Evolutionary conservation across 2,888 invertebrate genomes (phyloP), one percentile per base, ranked within the genome.

Genomic region (Drosophila rellima): DNA sequence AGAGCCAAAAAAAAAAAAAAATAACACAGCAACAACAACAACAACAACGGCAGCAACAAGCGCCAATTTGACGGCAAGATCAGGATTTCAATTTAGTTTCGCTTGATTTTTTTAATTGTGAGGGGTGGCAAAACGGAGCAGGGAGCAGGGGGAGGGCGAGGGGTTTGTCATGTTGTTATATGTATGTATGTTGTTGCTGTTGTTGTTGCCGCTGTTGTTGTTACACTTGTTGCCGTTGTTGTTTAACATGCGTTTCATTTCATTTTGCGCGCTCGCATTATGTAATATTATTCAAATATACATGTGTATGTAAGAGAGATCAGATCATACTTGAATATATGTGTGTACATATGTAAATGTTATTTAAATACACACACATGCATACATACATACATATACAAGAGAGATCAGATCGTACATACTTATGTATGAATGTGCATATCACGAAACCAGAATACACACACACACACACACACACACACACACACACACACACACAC

Each of bases 71-170:
- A 85, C 85, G 82, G 70, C 77, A 73, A 80, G 73, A 85, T 80
- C 82, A 76, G 86, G 83, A 83, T 86, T 83, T 82, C 61, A 70
- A 74, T 84, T 84, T 79, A 74, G 82, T 71, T 86, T 74, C 67
- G 69, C 60, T 70, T 64, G 63, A 29, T 65, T 70, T 63, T 57
- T 26, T n/a, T n/a, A n/a, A n/a, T n/a, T n/a, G n/a, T n/a, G n/a
- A n/a, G n/a, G n/a, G n/a, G n/a, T n/a, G n/a, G n/a, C 33, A 26
- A n/a, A 45, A 61, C 26, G 54, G 18, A n/a, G 37, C 15, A 44
- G 45, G 33, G 23, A n/a, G 56, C 6, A 20, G 11, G 15, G 7
- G 15, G 18, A 6, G 20, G 13, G 59, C 31, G 15, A 17, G 61
- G 55, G 54, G 74, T 52, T 40, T 65, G 54, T 35, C 45, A 33